Conservation (phyloP, 1,140 invertebrate species). For the Thaumatotibia leucotreta region DNA sequence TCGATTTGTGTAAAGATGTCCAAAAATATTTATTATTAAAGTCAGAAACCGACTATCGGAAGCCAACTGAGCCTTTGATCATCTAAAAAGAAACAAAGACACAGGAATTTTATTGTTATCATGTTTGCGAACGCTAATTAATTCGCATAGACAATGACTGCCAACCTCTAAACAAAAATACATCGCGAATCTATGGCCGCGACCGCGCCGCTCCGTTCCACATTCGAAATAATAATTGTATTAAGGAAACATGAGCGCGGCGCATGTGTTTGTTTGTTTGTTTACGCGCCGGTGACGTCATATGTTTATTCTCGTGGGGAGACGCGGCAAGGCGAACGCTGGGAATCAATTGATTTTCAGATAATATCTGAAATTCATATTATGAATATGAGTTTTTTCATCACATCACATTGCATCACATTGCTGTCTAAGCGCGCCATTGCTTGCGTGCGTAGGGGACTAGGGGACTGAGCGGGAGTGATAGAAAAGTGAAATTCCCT, state of each 20-base stretch:
- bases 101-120: no score
- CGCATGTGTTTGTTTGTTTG: slow-evolving; percentile 79
- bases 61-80: no score
- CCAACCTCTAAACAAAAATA: slow-evolving; percentile 52
- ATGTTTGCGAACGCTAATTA: slow-evolving; percentile 19
- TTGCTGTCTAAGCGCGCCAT: no score
- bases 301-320: slow-evolving; percentile 77
- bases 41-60: no score
- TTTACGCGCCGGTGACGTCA: slow-evolving; percentile 77
- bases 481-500: no score
- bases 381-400: not conserved
- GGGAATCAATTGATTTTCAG: not conserved
- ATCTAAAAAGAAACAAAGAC: no score
- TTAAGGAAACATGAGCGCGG: slow-evolving; percentile 76
- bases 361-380: not conserved
- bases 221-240: slow-evolving; percentile 77
- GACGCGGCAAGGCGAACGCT: slow-evolving; percentile 21
- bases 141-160: slow-evolving; percentile 27
- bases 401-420: no score
- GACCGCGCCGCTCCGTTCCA: slow-evolving; percentile 54
- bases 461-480: no score
- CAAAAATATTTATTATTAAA: no score
- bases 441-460: no score
- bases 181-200: slow-evolving; percentile 33
- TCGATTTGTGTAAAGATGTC: no score